These are phyloP conservation scores for Halichoeres trimaculatus DNA, from an alignment of 2,113 vertebrate genomes.

Conservation along the genomic window DNA sequence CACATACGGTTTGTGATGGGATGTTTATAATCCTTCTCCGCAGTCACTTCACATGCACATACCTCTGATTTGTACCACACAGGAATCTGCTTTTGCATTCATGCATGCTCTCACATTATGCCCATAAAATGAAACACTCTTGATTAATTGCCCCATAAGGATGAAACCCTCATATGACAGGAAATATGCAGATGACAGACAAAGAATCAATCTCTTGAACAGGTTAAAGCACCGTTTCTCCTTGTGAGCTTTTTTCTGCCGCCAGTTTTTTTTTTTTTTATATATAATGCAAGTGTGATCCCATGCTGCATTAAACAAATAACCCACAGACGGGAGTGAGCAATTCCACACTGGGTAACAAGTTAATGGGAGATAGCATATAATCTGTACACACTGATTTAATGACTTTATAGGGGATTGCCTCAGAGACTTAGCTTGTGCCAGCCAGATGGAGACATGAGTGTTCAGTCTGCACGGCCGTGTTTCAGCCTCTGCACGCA, in stretches of 20 bases:
- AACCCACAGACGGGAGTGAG: constrained; percentile 41
- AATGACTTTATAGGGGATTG: constrained; percentile 42
- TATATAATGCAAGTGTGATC: constrained; percentile 19
- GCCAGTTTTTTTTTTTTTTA: constrained; percentile 1
- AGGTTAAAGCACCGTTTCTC: not conserved
- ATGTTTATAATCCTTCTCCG: constrained; percentile 24
- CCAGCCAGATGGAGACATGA: constrained; percentile 48
- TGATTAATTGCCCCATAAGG: constrained; percentile 16
- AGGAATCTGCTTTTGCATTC: not conserved
- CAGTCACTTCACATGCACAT: not conserved
- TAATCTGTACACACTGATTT: constrained; percentile 40
- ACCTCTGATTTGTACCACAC: not conserved
- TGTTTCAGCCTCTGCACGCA: constrained; percentile 27
- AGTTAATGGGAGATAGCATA: constrained; percentile 51
- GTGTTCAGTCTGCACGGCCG: constrained; percentile 22
- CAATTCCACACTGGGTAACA: constrained; percentile 55
- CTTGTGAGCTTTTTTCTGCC: constrained; percentile 4
- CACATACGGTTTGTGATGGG: constrained; percentile 16
- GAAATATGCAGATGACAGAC: constrained; percentile 6
- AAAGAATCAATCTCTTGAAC: constrained; percentile 31
- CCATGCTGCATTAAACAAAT: constrained; percentile 46
- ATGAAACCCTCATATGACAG: not conserved
- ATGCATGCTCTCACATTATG: not conserved
- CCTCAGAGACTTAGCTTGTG: constrained; percentile 9
- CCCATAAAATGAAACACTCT: not conserved